Evolutionary conservation across 2,797 vertebrate genomes (phyloP).

Genomic region (Danio aesculapii): DNA sequence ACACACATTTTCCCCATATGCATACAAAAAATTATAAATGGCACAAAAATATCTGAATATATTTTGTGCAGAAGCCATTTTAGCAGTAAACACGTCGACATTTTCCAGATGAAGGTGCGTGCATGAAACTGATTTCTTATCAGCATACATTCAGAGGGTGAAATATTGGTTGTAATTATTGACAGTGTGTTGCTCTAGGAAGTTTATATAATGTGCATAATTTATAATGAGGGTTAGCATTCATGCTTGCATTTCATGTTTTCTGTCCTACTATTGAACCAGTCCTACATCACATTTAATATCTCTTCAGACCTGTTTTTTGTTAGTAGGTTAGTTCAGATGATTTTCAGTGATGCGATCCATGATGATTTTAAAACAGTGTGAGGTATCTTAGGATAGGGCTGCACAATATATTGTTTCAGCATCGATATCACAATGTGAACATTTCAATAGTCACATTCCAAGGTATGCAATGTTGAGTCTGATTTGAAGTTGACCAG

Average conservation of each 20-base stretch:
- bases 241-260: not conserved
- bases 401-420: no score
- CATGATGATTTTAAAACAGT: not conserved
- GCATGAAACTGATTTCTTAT: not conserved
- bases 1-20: not conserved
- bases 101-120: not conserved
- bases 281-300: not conserved
- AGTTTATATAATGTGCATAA: not conserved
- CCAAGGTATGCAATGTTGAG: no score
- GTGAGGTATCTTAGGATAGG: no score
- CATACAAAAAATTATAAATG: not conserved
- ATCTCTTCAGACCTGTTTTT: constrained; percentile 1
- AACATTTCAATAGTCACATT: no score
- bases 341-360: not conserved
- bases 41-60: not conserved
- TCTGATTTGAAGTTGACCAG: no score
- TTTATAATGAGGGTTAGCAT: not conserved
- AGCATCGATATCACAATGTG: no score
- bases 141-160: not conserved
- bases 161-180: not conserved
- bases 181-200: not conserved
- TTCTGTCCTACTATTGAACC: not conserved
- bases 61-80: not conserved
- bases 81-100: not conserved
- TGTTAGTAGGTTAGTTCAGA: constrained; percentile 16